Evolutionary conservation across 2,888 invertebrate species (phyloP).

Genomic region (Drosophila birchii): DNA sequence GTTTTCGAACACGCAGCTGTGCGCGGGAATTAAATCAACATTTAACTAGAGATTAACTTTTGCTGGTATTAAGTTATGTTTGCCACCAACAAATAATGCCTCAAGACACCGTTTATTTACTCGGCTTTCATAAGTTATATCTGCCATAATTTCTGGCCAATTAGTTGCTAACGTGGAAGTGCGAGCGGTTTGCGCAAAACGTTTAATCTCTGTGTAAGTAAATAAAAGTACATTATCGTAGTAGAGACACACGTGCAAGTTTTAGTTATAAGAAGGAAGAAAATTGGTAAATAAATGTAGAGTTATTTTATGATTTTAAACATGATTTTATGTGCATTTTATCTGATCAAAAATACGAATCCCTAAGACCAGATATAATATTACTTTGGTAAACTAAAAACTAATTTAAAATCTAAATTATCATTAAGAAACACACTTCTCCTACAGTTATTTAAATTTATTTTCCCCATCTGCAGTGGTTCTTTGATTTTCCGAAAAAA

Average conservation of each 20-base stretch:
- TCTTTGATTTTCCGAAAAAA: background rate
- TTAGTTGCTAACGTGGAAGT: slow-evolving; percentile 23
- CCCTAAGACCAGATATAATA: no score
- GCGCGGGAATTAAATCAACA: slow-evolving; percentile 17
- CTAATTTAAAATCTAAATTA: background rate
- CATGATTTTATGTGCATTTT: no score
- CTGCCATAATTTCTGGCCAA: slow-evolving; percentile 5
- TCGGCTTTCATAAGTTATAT: background rate
- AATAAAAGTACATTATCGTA: background rate
- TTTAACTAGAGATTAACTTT: slow-evolving; percentile 47
- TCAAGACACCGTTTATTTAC: slow-evolving; percentile 4
- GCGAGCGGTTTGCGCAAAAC: slow-evolving; percentile 15
- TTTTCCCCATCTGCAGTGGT: background rate
- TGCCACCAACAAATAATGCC: slow-evolving; percentile 25
- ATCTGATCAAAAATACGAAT: no score
- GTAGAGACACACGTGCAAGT: background rate
- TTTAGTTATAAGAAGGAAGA: background rate
- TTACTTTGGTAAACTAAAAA: background rate
- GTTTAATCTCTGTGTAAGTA: background rate
- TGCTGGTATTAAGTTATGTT: slow-evolving; percentile 28
- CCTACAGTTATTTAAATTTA: background rate
- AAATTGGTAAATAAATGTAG: no score
- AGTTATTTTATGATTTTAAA: no score
- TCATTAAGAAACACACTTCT: no score
- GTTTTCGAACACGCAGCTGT: slow-evolving; percentile 44